Evolutionary conservation across 2,888 invertebrate genomes (phyloP).

Genomic region (Tachina fera): DNA sequence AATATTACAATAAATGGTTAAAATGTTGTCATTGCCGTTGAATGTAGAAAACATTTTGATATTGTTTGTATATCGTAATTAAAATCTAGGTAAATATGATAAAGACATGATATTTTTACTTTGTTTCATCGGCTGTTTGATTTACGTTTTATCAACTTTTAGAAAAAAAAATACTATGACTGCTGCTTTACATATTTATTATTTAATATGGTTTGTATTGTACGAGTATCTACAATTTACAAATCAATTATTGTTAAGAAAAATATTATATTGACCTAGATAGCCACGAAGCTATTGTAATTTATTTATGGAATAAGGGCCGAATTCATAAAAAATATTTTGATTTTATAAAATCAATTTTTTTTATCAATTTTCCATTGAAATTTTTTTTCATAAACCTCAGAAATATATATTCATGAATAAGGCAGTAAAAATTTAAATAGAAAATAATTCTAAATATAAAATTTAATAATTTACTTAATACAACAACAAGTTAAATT

Average conservation of each 20-base stretch:
- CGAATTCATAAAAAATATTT: too few species aligned
- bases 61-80: slow-evolving; percentile 33
- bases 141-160: slow-evolving; percentile 10
- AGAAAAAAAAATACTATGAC: slow-evolving; percentile 9
- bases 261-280: not conserved
- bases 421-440: not conserved
- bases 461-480: not conserved
- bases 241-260: slow-evolving; percentile 40
- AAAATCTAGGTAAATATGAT: slow-evolving; percentile 39
- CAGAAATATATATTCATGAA: too few species aligned
- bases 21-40: slow-evolving; percentile 38
- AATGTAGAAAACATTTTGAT: slow-evolving; percentile 13
- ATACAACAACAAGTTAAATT: too few species aligned
- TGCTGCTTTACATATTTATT: not conserved
- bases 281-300: not conserved
- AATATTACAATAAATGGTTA: slow-evolving; percentile 18
- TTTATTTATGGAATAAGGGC: slow-evolving; percentile 1
- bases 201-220: slow-evolving; percentile 1
- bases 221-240: slow-evolving; percentile 13
- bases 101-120: slow-evolving; percentile 18
- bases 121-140: slow-evolving; percentile 10
- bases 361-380: too few species aligned
- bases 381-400: too few species aligned
- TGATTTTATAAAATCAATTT: too few species aligned
- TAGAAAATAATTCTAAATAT: not conserved